Base-by-base conservation (phyloP, 1,140 invertebrate species). In the Cydia splendana region DNA sequence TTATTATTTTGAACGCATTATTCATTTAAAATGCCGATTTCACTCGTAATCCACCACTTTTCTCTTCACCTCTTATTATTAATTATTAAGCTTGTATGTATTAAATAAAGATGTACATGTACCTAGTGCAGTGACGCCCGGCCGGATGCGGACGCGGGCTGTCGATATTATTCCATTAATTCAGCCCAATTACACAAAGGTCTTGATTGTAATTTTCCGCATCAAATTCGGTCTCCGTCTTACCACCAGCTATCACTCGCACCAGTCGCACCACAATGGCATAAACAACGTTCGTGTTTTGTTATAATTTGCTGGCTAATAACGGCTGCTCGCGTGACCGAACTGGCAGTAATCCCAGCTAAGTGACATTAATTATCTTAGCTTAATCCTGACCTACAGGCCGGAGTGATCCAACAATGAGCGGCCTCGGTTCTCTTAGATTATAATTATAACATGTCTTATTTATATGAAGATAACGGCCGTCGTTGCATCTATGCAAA, bases 371-470 rank as follows among this genome's bases (percentile, higher is more conserved):
- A 62, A 62, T 62, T 62, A 24, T 24, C 20, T 62, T 10, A 62
- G 20, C 57, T 62, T 20, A 24, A 62, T 62, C 57, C 57, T 62
- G 57, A 62, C 57, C 57, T 62, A 62, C 57, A 62, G 9, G 57
- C 57, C 20, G n/a, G 9, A 62, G 57, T 24, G 57, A 57, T n/a
- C 53, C 57, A 12, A 62, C 57, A 62, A 57, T 57, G n/a, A 62
- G 57, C 57, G 57, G 57, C 9, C 57, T 62, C 18, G 20, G 9
- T n/a, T 0, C 57, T 62, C 15, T 24, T 24, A 12, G 9, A 62
- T 62, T 62, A 20, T 62, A 24, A 62, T 62, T 24, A 24, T 62
- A 24, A 62, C 57, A 62, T 20, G 4, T 18, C 53, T 42, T 42
- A 42, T 42, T 42, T 5, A 42, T 42, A 42, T 42, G 38, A 42